Evolutionary conservation across 2,797 vertebrate species (phyloP).

Genomic region (Alauda arvensis): DNA sequence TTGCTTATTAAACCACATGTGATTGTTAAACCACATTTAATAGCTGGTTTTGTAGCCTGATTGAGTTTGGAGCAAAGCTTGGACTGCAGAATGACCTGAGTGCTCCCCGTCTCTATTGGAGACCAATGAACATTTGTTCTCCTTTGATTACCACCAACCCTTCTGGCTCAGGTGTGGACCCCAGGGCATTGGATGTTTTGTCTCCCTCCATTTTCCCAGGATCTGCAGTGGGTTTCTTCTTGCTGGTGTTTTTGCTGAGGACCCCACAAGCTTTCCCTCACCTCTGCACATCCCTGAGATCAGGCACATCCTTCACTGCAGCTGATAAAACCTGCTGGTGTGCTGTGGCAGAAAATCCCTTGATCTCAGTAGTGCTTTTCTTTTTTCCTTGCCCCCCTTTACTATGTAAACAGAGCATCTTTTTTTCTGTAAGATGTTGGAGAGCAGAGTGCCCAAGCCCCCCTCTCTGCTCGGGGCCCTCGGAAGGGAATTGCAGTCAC

Average conservation of each 20-base stretch:
- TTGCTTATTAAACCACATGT: too few relatives aligned
- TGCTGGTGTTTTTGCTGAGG: background rate
- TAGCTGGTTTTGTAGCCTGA: background rate
- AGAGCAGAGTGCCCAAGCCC: background rate
- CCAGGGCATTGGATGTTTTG: background rate
- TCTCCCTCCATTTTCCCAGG: background rate
- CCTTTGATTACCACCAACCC: background rate
- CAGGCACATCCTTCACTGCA: background rate
- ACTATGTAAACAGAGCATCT: background rate
- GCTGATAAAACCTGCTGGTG: background rate
- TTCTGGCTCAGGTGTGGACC: background rate
- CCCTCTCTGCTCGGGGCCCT: background rate
- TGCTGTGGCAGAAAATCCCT: background rate
- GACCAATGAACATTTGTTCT: background rate
- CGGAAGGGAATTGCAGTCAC: background rate
- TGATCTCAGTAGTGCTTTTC: background rate
- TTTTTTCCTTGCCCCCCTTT: background rate
- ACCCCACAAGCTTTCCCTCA: background rate
- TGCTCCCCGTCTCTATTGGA: background rate
- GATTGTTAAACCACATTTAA: background rate
- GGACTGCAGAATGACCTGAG: background rate
- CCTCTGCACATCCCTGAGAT: background rate
- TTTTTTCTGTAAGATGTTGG: background rate
- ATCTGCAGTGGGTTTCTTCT: background rate
- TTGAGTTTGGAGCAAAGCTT: background rate